Conservation (phyloP, 2,888 invertebrate genomes). For the Synanthedon vespiformis region DNA sequence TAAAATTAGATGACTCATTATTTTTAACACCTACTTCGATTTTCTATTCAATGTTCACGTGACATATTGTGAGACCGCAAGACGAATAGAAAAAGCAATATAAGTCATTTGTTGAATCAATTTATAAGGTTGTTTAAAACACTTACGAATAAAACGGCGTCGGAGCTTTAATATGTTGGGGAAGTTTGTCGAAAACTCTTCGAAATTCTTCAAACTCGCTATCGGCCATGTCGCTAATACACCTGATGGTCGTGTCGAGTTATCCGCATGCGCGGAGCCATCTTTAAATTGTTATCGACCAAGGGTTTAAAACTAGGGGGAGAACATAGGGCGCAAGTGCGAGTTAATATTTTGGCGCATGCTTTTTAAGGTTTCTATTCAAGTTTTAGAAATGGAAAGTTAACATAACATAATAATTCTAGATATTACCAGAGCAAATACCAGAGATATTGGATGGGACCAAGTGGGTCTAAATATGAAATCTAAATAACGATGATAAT, state of each 20-base stretch:
- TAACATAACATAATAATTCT: not conserved
- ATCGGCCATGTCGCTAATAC: conserved; percentile 84
- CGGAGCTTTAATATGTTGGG: conserved; percentile 82
- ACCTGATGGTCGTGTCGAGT: conserved; percentile 75
- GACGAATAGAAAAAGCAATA: too few species aligned
- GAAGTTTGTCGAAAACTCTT: conserved; percentile 84
- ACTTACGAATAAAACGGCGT: conserved; percentile 93
- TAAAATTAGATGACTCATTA: not conserved
- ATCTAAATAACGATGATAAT: too few species aligned
- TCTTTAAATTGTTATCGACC: conserved; percentile 45
- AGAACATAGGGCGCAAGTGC: not conserved
- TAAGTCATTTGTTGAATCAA: not conserved
- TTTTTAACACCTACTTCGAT: not conserved
- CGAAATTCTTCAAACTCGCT: conserved; percentile 94
- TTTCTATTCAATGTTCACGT: not conserved
- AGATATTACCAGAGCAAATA: too few species aligned
- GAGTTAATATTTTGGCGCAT: not conserved
- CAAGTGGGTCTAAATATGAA: too few species aligned
- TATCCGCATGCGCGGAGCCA: conserved; percentile 44
- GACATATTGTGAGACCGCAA: not conserved
- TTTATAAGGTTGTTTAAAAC: conserved; percentile 4
- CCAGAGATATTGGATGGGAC: too few species aligned
- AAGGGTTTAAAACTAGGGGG: conserved; percentile 13
- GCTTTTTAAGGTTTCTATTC: not conserved
- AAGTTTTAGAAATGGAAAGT: not conserved